Evolutionary conservation across 2,888 invertebrate genomes (phyloP).

Genomic region (Papilio gigon): DNA sequence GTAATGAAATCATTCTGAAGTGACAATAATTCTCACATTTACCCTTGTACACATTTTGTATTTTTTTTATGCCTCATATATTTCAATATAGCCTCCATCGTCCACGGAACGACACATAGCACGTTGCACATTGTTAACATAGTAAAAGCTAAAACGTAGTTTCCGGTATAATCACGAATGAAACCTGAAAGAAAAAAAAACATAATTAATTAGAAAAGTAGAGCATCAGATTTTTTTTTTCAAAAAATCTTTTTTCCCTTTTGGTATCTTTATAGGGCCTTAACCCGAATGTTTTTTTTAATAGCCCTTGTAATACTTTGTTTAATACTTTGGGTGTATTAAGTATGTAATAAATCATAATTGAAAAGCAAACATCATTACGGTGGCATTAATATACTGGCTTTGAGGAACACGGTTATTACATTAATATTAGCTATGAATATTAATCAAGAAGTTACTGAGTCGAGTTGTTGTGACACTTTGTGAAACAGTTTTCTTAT

Average conservation of each 20-base stretch:
- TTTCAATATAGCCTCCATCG: conserved; percentile 74
- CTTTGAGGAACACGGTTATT: conserved; percentile 30
- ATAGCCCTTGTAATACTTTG: neutral
- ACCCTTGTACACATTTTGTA: conserved; percentile 25
- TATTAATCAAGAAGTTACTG: conserved; percentile 48
- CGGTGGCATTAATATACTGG: neutral
- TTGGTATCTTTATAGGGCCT: too few species aligned
- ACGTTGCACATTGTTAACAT: conserved; percentile 82
- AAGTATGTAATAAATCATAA: conserved; percentile 3
- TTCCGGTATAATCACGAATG: conserved; percentile 83
- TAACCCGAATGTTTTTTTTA: neutral
- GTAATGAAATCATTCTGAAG: neutral
- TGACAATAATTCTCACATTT: neutral
- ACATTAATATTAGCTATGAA: conserved; percentile 43
- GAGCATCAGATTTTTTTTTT: too few species aligned
- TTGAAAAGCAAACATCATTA: conserved; percentile 16
- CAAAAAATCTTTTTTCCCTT: neutral
- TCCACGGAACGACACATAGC: conserved; percentile 85
- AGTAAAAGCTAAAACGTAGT: conserved; percentile 83
- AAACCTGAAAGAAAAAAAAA: conserved; percentile 75
- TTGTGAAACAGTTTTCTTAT: conserved; percentile 30
- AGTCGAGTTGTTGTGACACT: conserved; percentile 34
- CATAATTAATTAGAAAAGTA: neutral
- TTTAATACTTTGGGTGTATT: neutral
- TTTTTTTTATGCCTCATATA: conserved; percentile 53